These are phyloP conservation scores for Drosophila incognita DNA, from an alignment of 2,888 invertebrate genomes.

Conservation along the genomic window DNA sequence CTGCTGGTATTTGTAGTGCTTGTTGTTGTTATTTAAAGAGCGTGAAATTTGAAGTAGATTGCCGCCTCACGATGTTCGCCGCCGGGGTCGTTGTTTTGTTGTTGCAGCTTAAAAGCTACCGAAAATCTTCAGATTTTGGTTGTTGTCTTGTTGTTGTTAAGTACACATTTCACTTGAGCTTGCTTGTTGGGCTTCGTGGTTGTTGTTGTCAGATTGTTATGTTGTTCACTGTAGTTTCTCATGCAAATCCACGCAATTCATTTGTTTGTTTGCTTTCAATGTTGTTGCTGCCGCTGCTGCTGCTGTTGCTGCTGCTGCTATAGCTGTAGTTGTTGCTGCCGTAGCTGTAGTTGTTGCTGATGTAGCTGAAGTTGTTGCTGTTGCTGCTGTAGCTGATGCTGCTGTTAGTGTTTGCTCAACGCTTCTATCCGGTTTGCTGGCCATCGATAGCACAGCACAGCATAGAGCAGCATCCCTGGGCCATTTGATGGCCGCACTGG, in stretches of 20 bases:
- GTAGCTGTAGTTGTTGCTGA: conserved; percentile 13
- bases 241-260: conserved; percentile 72
- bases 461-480: conserved; percentile 17
- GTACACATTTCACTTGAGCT: conserved; percentile 62
- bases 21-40: conserved; percentile 70
- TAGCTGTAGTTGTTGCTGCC: conserved; percentile 30
- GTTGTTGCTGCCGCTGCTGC: conserved; percentile 31
- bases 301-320: conserved; percentile 31
- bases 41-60: conserved; percentile 77
- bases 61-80: conserved; percentile 63
- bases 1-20: conserved; percentile 27
- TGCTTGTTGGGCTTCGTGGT: conserved; percentile 22
- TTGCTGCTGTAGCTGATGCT: conserved; percentile 5
- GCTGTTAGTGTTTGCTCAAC: conserved; percentile 48
- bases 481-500: conserved; percentile 22
- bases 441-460: conserved; percentile 55
- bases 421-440: conserved; percentile 69
- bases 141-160: conserved; percentile 20
- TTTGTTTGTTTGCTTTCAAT: conserved; percentile 52
- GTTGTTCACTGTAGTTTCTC: conserved; percentile 70
- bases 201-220: conserved; percentile 29
- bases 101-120: conserved; percentile 56
- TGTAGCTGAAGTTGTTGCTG: conserved; percentile 8
- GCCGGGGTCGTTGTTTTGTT: conserved; percentile 12
- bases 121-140: conserved; percentile 57